Evolutionary conservation across 2,888 invertebrate species (phyloP).

Genomic region (Ichneumon xanthorius): DNA sequence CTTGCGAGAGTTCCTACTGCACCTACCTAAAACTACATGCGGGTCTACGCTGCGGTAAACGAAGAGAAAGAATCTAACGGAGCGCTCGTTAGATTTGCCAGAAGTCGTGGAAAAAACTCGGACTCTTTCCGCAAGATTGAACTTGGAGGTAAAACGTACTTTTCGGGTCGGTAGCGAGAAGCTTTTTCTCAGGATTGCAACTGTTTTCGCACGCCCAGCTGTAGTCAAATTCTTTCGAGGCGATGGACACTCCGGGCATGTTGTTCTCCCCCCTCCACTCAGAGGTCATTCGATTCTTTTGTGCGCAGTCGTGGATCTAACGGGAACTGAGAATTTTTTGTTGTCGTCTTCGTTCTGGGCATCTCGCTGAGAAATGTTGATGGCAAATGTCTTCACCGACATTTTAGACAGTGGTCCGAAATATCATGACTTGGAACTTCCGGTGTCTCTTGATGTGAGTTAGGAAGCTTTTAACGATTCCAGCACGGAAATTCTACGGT

Average conservation of each 20-base stretch:
- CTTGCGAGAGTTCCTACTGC: too few relatives aligned
- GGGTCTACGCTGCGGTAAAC: neutral
- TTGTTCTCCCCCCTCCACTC: conserved; percentile 17
- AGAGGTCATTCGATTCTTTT: conserved; percentile 29
- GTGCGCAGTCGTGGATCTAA: too few relatives aligned
- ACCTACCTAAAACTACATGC: too few relatives aligned
- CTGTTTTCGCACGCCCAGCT: conserved; percentile 30
- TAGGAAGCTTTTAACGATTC: too few relatives aligned
- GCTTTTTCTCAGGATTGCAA: conserved; percentile 24
- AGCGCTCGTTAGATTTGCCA: neutral
- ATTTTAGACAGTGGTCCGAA: too few relatives aligned
- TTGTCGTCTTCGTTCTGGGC: too few relatives aligned
- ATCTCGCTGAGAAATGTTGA: too few relatives aligned
- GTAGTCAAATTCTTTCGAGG: conserved; percentile 29
- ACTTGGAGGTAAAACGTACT: conserved; percentile 9
- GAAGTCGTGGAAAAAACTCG: neutral
- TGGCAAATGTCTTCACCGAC: too few relatives aligned
- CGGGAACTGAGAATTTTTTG: too few relatives aligned
- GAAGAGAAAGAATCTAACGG: neutral
- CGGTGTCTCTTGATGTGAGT: too few relatives aligned
- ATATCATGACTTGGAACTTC: too few relatives aligned
- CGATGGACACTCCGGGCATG: conserved; percentile 34
- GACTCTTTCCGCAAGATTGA: neutral
- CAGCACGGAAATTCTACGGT: too few relatives aligned
- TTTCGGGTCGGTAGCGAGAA: neutral